Evolutionary conservation across 2,113 vertebrate genomes (phyloP).

Genomic region (Coturnix japonica): DNA sequence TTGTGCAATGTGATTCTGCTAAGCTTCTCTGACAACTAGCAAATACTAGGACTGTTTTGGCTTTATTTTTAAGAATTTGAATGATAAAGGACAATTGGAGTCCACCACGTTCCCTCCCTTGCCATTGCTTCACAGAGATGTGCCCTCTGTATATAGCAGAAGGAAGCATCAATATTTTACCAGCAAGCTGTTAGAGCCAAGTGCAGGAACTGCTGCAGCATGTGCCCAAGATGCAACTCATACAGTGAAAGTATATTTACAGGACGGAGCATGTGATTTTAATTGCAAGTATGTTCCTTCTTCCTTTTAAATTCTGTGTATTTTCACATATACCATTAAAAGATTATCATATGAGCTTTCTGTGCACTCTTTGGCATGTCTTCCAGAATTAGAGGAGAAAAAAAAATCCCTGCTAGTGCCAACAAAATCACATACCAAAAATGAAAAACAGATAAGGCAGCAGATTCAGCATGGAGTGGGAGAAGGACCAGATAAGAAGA

Average conservation of each 20-base stretch:
- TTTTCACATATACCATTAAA: slow-evolving; percentile 47
- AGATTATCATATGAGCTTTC: slow-evolving; percentile 34
- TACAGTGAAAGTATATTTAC: slow-evolving; percentile 43
- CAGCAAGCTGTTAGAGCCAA: neutral
- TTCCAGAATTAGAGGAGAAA: slow-evolving; percentile 36
- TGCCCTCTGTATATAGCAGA: neutral
- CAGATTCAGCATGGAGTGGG: slow-evolving; percentile 13
- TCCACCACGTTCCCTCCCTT: neutral
- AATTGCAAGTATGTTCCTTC: slow-evolving; percentile 54
- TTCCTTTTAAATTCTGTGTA: slow-evolving; percentile 32
- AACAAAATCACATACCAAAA: slow-evolving; percentile 57
- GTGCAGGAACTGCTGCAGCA: slow-evolving; percentile 21
- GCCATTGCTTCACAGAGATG: neutral
- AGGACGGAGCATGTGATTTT: slow-evolving; percentile 50
- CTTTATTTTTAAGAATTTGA: neutral
- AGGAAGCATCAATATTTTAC: slow-evolving; percentile 18
- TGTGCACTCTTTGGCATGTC: slow-evolving; percentile 22
- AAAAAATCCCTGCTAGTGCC: slow-evolving; percentile 11
- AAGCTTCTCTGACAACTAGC: neutral
- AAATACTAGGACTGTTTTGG: neutral
- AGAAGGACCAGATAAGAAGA: slow-evolving; percentile 24
- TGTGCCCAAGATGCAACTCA: slow-evolving; percentile 39
- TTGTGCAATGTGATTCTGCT: neutral
- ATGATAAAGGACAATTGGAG: neutral
- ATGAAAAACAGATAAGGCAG: slow-evolving; percentile 58